Conservation (phyloP, 1,140 invertebrate genomes). For the Spodoptera frugiperda region DNA sequence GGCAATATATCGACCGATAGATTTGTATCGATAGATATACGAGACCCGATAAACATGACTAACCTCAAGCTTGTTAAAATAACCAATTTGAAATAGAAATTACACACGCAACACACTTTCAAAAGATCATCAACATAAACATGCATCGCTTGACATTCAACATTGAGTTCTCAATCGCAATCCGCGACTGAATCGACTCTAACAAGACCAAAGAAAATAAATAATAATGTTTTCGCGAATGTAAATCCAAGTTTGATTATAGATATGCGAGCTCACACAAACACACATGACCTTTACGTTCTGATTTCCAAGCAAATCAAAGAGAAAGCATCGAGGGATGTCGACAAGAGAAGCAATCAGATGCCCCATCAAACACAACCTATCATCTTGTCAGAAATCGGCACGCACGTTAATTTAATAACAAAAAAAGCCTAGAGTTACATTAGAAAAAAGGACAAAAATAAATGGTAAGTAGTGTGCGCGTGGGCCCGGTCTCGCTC, state of each 20-base stretch:
- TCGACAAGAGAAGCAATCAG: conserved; percentile 84
- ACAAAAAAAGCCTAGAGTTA: conserved; percentile 71
- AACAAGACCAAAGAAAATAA: conserved; percentile 25
- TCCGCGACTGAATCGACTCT: conserved; percentile 16
- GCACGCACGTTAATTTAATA: conserved; percentile 85
- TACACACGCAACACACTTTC: conserved; percentile 17
- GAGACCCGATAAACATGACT: conserved; percentile 26
- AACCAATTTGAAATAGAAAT: conserved; percentile 29
- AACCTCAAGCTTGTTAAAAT: conserved; percentile 20
- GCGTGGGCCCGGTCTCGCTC: conserved; percentile 58
- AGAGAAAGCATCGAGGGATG: conserved; percentile 81
- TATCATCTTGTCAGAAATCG: conserved; percentile 84
- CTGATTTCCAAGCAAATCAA: conserved; percentile 78
- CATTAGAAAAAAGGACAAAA: conserved; percentile 59
- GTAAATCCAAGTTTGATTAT: conserved; percentile 46
- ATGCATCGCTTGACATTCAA: conserved; percentile 22
- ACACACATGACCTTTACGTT: conserved; percentile 69
- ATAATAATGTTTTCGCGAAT: conserved; percentile 34
- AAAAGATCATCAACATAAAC: conserved; percentile 30
- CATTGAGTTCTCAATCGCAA: conserved; percentile 15
- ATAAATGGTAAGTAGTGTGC: conserved; percentile 61
- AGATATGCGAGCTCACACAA: conserved; percentile 44
- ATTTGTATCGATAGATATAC: conserved; percentile 43
- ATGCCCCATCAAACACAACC: conserved; percentile 80
- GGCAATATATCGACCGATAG: conserved; percentile 39